Percentiles rank a stretch among this genome's conserved stretches.
phyloP scores from a whole-genome alignment of 2,888 invertebrate genomes.

The Agrotis ipsilon region DNA sequence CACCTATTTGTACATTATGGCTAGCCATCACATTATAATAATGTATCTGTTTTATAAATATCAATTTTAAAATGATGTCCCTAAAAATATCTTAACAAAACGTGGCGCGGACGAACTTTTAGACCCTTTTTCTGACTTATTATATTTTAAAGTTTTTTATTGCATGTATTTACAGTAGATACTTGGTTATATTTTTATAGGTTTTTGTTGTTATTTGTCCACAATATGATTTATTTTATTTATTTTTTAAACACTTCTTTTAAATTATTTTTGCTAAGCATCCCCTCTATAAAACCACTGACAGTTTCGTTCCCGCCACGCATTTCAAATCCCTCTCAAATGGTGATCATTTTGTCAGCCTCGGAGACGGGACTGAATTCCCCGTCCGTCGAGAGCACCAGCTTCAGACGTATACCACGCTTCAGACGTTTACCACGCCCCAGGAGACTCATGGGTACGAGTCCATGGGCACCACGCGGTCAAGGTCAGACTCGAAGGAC shows the following conservation, averaged over 20 bases:
- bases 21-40: conserved; percentile 18
- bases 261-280: neutral
- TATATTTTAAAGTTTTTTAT: neutral
- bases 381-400: conserved; percentile 94
- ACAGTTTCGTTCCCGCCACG: conserved; percentile 65
- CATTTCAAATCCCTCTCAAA: conserved; percentile 61
- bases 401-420: conserved; percentile 86
- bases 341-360: conserved; percentile 92
- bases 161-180: conserved; percentile 4
- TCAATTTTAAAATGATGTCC: conserved; percentile 13
- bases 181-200: neutral
- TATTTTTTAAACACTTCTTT: neutral
- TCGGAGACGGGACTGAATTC: conserved; percentile 97
- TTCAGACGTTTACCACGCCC: conserved; percentile 86
- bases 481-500: conserved; percentile 93
- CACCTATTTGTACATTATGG: conserved; percentile 29
- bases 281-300: conserved; percentile 5
- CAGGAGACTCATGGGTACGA: conserved; percentile 93
- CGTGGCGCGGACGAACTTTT: conserved; percentile 62
- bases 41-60: conserved; percentile 31
- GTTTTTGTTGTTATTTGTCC: neutral
- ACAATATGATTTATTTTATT: neutral
- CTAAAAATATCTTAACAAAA: conserved; percentile 5
- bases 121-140: conserved; percentile 6
- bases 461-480: conserved; percentile 96